These are phyloP conservation scores for Passer domesticus DNA, from an alignment of 2,113 vertebrate species.

Conservation along the genomic window DNA sequence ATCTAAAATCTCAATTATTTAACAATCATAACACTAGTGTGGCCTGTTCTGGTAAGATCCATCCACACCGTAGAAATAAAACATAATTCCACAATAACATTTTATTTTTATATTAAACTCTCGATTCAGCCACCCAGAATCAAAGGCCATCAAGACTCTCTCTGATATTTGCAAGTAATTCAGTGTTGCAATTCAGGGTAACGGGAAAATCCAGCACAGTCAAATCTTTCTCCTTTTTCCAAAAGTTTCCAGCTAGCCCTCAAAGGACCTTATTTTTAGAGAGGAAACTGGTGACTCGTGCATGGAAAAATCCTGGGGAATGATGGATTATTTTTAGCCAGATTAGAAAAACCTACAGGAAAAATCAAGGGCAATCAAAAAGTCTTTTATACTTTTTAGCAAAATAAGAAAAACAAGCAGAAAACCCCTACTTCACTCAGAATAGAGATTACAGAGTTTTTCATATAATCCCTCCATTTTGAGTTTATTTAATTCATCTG, in stretches of 20 bases:
- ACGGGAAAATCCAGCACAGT: fast-evolving
- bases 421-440: neutral
- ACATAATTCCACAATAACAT: neutral
- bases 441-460: neutral
- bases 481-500: neutral
- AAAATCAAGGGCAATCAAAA: neutral
- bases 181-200: neutral
- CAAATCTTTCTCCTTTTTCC: neutral
- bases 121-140: neutral
- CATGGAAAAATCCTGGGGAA: neutral
- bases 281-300: neutral
- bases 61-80: neutral
- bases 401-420: neutral
- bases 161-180: neutral
- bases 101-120: neutral
- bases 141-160: neutral
- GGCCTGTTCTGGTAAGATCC: neutral
- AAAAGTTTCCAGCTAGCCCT: neutral
- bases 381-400: neutral
- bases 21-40: neutral
- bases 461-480: neutral
- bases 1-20: slow-evolving; percentile 7
- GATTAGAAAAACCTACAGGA: neutral
- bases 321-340: neutral
- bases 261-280: neutral